Evolutionary conservation across 2,888 invertebrate species (phyloP).

Genomic region (Stenolophus ochropezus): DNA sequence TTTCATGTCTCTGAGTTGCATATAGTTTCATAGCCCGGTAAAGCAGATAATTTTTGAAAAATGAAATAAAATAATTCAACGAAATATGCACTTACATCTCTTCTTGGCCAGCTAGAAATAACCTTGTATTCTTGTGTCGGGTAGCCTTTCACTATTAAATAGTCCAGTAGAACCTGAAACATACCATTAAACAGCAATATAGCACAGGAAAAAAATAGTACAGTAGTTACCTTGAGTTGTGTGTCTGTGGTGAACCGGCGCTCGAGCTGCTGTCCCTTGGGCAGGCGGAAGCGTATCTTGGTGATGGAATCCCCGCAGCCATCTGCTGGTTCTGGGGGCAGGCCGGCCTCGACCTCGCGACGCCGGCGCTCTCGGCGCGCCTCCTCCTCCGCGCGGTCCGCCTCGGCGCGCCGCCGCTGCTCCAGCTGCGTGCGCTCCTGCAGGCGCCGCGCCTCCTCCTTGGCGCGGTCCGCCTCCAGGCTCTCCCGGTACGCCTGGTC

Average conservation of each 20-base stretch:
- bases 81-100: constrained; percentile 97
- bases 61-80: too few relatives aligned
- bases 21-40: too few relatives aligned
- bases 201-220: constrained; percentile 11
- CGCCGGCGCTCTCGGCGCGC: constrained; percentile 85
- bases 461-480: constrained; percentile 90
- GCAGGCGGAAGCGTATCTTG: constrained; percentile 88
- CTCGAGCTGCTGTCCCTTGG: constrained; percentile 85
- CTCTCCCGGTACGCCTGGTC: constrained; percentile 95
- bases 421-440: constrained; percentile 85
- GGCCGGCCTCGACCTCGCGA: constrained; percentile 78
- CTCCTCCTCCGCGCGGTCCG: constrained; percentile 82
- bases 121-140: constrained; percentile 92
- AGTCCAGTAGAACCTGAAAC: constrained; percentile 86
- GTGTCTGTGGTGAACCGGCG: constrained; percentile 83
- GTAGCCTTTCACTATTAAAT: constrained; percentile 91
- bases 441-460: constrained; percentile 88
- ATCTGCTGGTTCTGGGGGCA: constrained; percentile 83
- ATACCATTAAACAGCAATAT: neutral
- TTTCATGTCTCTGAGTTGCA: too few relatives aligned
- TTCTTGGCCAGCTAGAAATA: constrained; percentile 94
- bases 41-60: too few relatives aligned
- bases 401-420: constrained; percentile 83
- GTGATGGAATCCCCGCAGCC: constrained; percentile 77
- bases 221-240: constrained; percentile 74